phyloP scores from a whole-genome alignment of 1,140 invertebrate species.

The Meloidogyne floridensis region DNA sequence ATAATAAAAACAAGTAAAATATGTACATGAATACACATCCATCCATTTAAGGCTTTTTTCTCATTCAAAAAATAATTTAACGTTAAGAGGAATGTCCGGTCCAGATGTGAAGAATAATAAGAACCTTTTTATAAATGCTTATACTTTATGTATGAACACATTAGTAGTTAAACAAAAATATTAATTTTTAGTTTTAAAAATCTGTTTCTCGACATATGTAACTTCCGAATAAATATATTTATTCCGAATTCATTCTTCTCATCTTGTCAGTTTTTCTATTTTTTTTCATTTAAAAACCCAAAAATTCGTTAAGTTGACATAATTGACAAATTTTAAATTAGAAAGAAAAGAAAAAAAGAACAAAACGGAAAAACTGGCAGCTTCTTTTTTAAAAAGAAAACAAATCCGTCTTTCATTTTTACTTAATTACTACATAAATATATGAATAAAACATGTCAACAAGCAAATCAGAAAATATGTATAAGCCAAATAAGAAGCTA shows the following conservation, averaged over 20 bases:
- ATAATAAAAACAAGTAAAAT: slow-evolving; percentile 2
- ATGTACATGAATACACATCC: not conserved
- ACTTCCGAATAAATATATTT: too few relatives aligned
- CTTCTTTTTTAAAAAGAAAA: not conserved
- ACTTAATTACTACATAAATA: too few relatives aligned
- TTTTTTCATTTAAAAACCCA: not conserved
- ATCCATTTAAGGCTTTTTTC: not conserved
- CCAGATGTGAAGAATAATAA: not conserved
- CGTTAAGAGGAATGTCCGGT: not conserved
- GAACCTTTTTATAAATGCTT: not conserved
- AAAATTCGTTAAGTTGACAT: not conserved
- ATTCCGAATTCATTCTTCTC: too few relatives aligned
- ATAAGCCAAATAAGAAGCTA: not conserved
- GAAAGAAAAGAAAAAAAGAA: too few relatives aligned
- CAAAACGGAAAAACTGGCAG: not conserved
- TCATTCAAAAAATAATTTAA: slow-evolving; percentile 10
- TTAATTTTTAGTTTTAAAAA: too few relatives aligned
- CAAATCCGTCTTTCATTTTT: too few relatives aligned
- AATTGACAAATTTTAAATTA: not conserved
- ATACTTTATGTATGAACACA: too few relatives aligned
- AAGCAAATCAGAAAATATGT: not conserved
- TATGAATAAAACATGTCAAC: not conserved
- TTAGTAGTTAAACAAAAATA: too few relatives aligned
- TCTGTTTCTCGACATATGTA: too few relatives aligned
- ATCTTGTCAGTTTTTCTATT: too few relatives aligned